Conservation (phyloP, 2,888 invertebrate genomes). For the Icerya purchasi region DNA sequence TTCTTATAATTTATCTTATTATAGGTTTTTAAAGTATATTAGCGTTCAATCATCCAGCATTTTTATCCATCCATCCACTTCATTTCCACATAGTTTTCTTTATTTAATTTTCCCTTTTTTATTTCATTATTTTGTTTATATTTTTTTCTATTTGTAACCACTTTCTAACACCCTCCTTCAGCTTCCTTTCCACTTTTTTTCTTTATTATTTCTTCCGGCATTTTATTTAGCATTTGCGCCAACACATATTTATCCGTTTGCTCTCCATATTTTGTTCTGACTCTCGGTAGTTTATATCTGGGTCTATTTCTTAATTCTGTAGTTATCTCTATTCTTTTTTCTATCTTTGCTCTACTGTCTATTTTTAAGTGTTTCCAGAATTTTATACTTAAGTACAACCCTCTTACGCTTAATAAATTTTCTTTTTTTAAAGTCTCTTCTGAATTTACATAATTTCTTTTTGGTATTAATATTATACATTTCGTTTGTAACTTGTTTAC, state of each 20-base stretch:
- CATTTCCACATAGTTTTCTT: too few species aligned
- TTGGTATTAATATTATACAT: too few species aligned
- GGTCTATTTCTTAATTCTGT: background rate
- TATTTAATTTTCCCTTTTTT: too few species aligned
- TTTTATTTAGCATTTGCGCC: background rate
- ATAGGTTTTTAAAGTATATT: too few species aligned
- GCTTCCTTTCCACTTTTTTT: background rate
- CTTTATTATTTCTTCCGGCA: background rate
- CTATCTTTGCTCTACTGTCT: background rate
- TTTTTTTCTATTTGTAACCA: background rate
- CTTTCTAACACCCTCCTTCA: background rate
- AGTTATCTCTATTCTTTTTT: background rate
- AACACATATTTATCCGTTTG: background rate
- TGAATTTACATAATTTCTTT: too few species aligned
- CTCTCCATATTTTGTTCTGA: background rate
- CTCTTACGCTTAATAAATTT: background rate
- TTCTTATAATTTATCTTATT: too few species aligned
- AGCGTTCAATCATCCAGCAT: background rate
- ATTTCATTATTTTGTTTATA: background rate
- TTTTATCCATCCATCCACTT: background rate
- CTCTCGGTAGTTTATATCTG: background rate
- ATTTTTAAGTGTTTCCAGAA: too few species aligned
- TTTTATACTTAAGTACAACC: background rate
- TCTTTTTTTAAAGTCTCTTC: background rate
- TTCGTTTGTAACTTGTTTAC: too few species aligned